These are phyloP conservation scores for Heliothis subflexa DNA, from an alignment of 1,140 invertebrate genomes.

Conservation along the genomic window DNA sequence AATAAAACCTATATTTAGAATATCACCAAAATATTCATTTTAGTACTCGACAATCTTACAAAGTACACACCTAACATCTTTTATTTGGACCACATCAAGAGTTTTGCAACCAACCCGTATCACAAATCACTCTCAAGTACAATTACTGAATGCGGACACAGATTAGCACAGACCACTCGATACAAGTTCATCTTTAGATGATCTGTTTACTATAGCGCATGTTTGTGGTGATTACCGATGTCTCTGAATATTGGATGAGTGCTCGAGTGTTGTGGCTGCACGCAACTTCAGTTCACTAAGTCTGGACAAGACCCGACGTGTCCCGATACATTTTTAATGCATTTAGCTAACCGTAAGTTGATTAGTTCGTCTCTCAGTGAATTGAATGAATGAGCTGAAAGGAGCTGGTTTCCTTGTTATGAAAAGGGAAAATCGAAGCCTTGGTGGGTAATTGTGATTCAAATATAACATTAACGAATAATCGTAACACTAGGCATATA, in stretches of 20 bases:
- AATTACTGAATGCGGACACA: too few species aligned
- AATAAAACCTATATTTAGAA: too few species aligned
- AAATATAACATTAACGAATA: too few species aligned
- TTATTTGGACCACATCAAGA: too few species aligned
- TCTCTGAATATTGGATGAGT: constrained; percentile 65
- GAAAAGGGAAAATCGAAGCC: constrained; percentile 5
- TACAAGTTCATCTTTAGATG: background rate
- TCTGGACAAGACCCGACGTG: constrained; percentile 54
- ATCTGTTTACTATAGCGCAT: constrained; percentile 11
- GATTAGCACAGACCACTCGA: too few species aligned
- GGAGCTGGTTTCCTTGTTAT: background rate
- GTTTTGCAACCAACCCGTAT: too few species aligned
- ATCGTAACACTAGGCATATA: too few species aligned
- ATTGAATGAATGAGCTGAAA: background rate
- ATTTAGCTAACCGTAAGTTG: constrained; percentile 34
- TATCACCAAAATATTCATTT: too few species aligned
- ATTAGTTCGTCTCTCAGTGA: constrained; percentile 42
- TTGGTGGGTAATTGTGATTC: too few species aligned
- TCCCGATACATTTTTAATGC: constrained; percentile 66
- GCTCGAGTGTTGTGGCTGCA: constrained; percentile 53
- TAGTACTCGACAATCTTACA: too few species aligned
- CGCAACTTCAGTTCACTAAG: constrained; percentile 54
- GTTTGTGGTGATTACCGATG: constrained; percentile 37
- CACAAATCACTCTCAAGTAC: too few species aligned
- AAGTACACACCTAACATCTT: too few species aligned